phyloP scores from a whole-genome alignment of 2,797 vertebrate species.

The Pygocentrus nattereri region DNA sequence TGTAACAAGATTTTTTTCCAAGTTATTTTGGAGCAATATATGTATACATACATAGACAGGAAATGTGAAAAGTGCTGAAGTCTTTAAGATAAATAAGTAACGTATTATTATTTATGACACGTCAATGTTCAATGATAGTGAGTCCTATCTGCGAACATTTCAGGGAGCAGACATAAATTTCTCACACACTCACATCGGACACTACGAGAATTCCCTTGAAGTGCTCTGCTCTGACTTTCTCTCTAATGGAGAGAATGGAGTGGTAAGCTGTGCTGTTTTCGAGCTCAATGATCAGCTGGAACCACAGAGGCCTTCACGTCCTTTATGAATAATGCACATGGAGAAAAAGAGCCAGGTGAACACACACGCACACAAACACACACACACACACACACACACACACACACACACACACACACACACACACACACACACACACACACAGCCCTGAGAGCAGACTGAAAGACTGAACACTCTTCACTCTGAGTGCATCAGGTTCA shows the following conservation, averaged over 20 bases:
- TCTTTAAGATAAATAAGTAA: too few species aligned
- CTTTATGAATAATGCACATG: slow-evolving; percentile 54
- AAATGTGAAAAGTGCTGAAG: not conserved
- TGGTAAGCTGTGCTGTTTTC: slow-evolving; percentile 20
- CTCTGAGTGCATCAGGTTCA: not conserved
- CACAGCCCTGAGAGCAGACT: not conserved
- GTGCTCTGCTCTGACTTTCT: not conserved
- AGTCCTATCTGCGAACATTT: not conserved
- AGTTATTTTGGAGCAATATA: too few species aligned
- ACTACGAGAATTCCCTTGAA: not conserved
- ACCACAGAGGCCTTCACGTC: slow-evolving; percentile 18
- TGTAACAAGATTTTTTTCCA: too few species aligned
- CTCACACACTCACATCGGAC: not conserved
- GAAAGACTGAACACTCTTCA: not conserved
- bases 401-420: not conserved
- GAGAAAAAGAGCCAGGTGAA: slow-evolving; percentile 35
- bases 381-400: not conserved
- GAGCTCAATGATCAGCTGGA: slow-evolving; percentile 35
- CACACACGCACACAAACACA: slow-evolving; percentile 1
- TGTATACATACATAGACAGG: not conserved
- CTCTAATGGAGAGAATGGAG: not conserved
- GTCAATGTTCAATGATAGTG: too few species aligned
- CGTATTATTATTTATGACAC: too few species aligned
- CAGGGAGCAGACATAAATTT: not conserved
- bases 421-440: not conserved